A percentile compares a stretch with the other conserved stretches of the same genome.
Conservation (phyloP, 2,113 vertebrate species). For the Hylia prasina region DNA sequence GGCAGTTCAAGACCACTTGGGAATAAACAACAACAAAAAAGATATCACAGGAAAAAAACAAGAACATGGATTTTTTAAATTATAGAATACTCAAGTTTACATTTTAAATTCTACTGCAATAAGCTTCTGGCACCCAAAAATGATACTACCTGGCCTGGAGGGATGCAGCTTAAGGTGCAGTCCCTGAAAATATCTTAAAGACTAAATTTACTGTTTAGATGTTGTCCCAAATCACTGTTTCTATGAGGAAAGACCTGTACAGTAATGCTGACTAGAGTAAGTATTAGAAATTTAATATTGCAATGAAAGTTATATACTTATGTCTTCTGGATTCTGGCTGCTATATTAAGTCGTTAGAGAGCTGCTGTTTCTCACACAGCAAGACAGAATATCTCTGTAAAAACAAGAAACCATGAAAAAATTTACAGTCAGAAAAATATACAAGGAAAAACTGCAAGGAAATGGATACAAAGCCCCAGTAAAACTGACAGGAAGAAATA, state of each 20-base stretch:
- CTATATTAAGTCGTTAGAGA: neutral
- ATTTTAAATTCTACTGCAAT: neutral
- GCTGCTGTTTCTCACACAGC: neutral
- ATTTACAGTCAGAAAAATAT: neutral
- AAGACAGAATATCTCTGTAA: neutral
- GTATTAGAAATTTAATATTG: neutral
- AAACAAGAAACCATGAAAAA: neutral
- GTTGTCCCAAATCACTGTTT: neutral
- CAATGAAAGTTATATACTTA: neutral
- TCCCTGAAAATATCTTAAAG: neutral
- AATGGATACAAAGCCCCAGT: neutral
- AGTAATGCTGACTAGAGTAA: neutral
- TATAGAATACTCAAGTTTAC: neutral
- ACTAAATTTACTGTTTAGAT: neutral
- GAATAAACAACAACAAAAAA: neutral
- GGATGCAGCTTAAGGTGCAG: neutral
- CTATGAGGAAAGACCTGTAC: neutral
- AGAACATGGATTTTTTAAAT: neutral
- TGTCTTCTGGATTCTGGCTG: neutral
- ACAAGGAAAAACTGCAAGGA: neutral
- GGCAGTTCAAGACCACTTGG: neutral
- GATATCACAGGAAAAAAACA: neutral
- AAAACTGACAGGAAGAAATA: constrained; percentile 9
- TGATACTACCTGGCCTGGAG: neutral
- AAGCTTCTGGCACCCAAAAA: neutral